Conservation (phyloP, 2,888 invertebrate genomes). For the Megaustenia siamemsis region DNA sequence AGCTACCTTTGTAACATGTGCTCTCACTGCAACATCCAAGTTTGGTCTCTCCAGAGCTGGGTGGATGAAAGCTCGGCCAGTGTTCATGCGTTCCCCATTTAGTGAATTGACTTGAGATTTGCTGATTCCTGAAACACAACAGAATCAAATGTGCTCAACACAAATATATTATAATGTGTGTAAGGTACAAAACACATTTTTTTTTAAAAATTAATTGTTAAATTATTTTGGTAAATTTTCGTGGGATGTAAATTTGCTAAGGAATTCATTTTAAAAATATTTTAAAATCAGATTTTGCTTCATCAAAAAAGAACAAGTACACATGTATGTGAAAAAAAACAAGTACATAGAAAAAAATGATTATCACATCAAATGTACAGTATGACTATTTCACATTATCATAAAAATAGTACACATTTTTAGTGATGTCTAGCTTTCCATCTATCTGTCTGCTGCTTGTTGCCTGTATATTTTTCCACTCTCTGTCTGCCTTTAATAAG, state of each 20-base stretch:
- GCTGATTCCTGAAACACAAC: slow-evolving; percentile 63
- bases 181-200: too few relatives aligned
- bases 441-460: too few relatives aligned
- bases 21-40: slow-evolving; percentile 65
- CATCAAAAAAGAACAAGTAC: slow-evolving; percentile 74
- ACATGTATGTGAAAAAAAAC: too few relatives aligned
- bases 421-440: too few relatives aligned
- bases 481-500: too few relatives aligned
- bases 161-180: too few relatives aligned
- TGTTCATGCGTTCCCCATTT: slow-evolving; percentile 72
- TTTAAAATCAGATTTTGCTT: background rate
- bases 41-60: slow-evolving; percentile 67
- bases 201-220: background rate
- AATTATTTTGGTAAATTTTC: background rate
- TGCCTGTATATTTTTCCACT: too few relatives aligned
- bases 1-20: slow-evolving; percentile 43
- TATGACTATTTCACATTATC: too few relatives aligned
- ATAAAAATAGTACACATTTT: too few relatives aligned
- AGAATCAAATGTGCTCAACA: background rate
- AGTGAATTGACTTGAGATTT: slow-evolving; percentile 63
- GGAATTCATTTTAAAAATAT: background rate
- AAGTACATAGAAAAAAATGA: too few relatives aligned
- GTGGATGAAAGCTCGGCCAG: slow-evolving; percentile 72
- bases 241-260: too few relatives aligned
- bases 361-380: too few relatives aligned